These are phyloP conservation scores for Heliothis subflexa DNA, from an alignment of 1,140 invertebrate species.

Conservation along the genomic window DNA sequence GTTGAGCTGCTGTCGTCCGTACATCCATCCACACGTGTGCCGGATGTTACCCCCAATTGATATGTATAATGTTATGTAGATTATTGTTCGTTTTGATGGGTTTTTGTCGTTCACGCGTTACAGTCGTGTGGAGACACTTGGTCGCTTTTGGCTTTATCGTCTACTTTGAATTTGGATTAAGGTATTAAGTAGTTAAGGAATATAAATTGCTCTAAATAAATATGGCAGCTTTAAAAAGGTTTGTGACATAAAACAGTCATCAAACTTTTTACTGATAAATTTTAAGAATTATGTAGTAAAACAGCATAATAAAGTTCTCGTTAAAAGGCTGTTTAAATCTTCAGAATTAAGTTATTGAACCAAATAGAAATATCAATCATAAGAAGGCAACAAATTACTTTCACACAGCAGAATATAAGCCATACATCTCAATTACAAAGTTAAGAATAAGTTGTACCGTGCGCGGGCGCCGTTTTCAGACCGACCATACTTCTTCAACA, in stretches of 20 bases:
- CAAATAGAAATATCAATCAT: too few species aligned
- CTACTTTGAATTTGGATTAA: conserved; percentile 9
- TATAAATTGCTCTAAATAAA: too few species aligned
- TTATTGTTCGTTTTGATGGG: conserved; percentile 1
- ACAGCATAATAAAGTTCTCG: too few species aligned
- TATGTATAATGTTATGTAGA: conserved; percentile 50
- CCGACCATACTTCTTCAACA: conserved; percentile 2
- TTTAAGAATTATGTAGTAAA: too few species aligned
- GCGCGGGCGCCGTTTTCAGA: not conserved
- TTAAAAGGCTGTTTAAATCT: too few species aligned
- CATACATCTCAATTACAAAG: too few species aligned
- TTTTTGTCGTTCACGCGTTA: conserved; percentile 1
- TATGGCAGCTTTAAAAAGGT: too few species aligned
- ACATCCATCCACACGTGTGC: conserved; percentile 55
- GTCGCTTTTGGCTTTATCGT: not conserved
- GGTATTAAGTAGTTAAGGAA: not conserved
- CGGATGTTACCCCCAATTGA: conserved; percentile 56
- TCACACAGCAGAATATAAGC: too few species aligned
- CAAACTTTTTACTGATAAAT: too few species aligned
- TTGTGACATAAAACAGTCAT: too few species aligned
- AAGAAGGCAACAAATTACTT: not conserved
- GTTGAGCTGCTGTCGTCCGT: not conserved
- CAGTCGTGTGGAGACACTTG: not conserved
- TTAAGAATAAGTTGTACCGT: too few species aligned
- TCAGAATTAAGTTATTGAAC: too few species aligned